Evolutionary conservation across 2,888 invertebrate species (phyloP).

Genomic region (Seira sanloemensis): DNA sequence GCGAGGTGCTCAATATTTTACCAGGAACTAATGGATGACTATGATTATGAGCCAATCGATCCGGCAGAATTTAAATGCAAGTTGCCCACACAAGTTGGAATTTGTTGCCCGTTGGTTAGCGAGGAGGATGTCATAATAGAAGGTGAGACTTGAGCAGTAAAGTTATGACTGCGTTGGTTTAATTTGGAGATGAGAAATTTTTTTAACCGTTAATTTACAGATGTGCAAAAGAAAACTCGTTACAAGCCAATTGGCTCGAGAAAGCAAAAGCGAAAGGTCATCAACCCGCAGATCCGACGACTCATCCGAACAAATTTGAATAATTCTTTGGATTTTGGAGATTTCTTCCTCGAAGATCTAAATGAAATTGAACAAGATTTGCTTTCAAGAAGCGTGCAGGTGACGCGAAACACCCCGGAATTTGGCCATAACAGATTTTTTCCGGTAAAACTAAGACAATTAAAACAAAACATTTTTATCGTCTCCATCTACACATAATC

Average conservation of each 20-base stretch:
- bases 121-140: conserved; percentile 32
- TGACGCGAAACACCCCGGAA: conserved; percentile 60
- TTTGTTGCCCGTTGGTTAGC: conserved; percentile 64
- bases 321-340: conserved; percentile 63
- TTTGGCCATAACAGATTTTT: conserved; percentile 66
- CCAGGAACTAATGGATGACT: conserved; percentile 55
- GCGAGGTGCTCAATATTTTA: conserved; percentile 65
- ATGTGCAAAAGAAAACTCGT: not conserved
- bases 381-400: conserved; percentile 55
- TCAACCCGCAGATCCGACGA: conserved; percentile 55
- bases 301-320: conserved; percentile 58
- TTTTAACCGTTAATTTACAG: not conserved
- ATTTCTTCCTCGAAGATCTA: conserved; percentile 57
- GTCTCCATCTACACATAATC: too few species aligned
- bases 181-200: not conserved
- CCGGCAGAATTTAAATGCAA: conserved; percentile 66
- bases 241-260: conserved; percentile 23
- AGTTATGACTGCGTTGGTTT: too few species aligned
- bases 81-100: conserved; percentile 64
- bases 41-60: conserved; percentile 58
- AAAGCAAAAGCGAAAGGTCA: conserved; percentile 44
- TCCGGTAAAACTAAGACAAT: conserved; percentile 43
- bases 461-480: too few species aligned
- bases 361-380: conserved; percentile 65
- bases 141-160: conserved; percentile 25